A percentile compares a stretch with the other conserved stretches of the same genome.
Conservation (phyloP, 2,797 vertebrate species). For the Semaprochilodus insignis region DNA sequence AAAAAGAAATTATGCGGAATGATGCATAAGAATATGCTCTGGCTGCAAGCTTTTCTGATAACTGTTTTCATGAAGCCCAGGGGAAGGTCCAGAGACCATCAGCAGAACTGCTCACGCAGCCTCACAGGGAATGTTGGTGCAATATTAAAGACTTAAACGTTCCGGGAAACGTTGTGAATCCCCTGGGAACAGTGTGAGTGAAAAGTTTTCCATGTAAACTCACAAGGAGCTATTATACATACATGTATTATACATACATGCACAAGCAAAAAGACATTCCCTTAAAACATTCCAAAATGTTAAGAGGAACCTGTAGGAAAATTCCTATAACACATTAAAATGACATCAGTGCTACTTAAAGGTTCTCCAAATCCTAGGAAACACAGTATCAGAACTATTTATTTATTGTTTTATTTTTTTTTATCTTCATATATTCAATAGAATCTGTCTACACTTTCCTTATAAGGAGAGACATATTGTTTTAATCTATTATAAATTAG, state of each 20-base stretch:
- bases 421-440: no score
- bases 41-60: constrained; percentile 13
- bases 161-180: background rate
- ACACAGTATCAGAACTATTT: no score
- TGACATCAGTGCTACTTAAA: no score
- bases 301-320: background rate
- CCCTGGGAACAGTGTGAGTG: background rate
- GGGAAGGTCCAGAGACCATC: constrained; percentile 17
- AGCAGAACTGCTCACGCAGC: constrained; percentile 18
- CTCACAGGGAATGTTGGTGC: constrained; percentile 19
- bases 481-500: no score
- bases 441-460: no score
- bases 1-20: constrained; percentile 14
- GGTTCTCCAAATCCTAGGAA: background rate
- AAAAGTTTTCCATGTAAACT: background rate
- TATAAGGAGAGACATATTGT: no score
- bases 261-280: background rate
- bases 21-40: constrained; percentile 17
- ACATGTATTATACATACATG: background rate
- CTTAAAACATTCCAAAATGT: background rate
- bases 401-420: no score
- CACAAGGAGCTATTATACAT: background rate
- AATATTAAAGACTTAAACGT: constrained; percentile 6
- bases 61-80: constrained; percentile 9
- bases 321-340: background rate